Percentiles rank a stretch among this genome's conserved stretches.
These are phyloP conservation scores for Cheilosia variabilis DNA, from an alignment of 2,888 invertebrate genomes.

Conservation along the genomic window DNA sequence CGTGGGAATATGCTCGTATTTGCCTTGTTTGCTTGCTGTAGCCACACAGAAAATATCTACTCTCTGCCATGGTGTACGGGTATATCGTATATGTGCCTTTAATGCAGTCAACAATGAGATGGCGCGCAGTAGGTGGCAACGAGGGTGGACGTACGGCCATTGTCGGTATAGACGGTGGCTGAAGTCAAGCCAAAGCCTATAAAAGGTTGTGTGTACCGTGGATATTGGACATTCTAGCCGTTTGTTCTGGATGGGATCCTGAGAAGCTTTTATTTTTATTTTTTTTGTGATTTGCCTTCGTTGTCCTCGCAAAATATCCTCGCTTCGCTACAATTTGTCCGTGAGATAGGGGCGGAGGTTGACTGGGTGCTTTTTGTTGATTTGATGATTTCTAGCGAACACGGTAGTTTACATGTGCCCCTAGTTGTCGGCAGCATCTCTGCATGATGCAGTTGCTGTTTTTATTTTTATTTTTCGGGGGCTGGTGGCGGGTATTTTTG, in stretches of 20 bases:
- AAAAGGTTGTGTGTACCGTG: slow-evolving; percentile 37
- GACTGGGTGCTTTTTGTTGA: slow-evolving; percentile 59
- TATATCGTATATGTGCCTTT: slow-evolving; percentile 36
- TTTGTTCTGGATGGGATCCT: slow-evolving; percentile 49
- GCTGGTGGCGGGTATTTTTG: slow-evolving; percentile 11
- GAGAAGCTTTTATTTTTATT: slow-evolving; percentile 13
- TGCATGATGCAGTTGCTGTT: slow-evolving; percentile 60
- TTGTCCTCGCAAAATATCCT: slow-evolving; percentile 41
- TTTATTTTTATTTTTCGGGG: background rate
- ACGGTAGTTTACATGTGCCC: slow-evolving; percentile 69
- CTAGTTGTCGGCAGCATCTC: slow-evolving; percentile 69
- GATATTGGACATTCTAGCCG: slow-evolving; percentile 25
- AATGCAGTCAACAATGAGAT: slow-evolving; percentile 72
- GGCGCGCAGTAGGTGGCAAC: slow-evolving; percentile 33
- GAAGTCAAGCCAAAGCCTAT: slow-evolving; percentile 60
- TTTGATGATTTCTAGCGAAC: slow-evolving; percentile 71
- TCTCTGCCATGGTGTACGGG: background rate
- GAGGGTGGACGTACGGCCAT: slow-evolving; percentile 57
- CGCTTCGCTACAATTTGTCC: slow-evolving; percentile 51
- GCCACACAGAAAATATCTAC: slow-evolving; percentile 17
- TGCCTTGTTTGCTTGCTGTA: slow-evolving; percentile 53
- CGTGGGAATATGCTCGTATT: slow-evolving; percentile 68
- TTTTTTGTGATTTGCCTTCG: slow-evolving; percentile 21
- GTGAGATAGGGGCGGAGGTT: background rate
- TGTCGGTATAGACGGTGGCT: slow-evolving; percentile 24